These are phyloP conservation scores for Drosophila putrida DNA, from an alignment of 2,888 invertebrate genomes.

Conservation along the genomic window DNA sequence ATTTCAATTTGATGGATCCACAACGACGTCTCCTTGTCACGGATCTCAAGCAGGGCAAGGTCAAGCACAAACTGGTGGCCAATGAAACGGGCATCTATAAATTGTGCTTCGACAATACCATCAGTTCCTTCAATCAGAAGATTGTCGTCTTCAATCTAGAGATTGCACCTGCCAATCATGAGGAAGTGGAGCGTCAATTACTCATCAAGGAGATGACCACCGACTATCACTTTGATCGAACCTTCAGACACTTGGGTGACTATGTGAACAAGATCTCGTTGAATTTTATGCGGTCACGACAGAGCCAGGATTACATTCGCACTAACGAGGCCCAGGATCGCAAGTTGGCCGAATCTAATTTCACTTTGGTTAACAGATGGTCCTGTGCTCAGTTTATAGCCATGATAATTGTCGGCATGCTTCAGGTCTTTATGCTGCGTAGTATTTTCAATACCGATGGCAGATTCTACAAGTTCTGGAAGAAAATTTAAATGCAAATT, in stretches of 20 bases:
- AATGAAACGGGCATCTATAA: slow-evolving; percentile 90
- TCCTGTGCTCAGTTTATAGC: slow-evolving; percentile 90
- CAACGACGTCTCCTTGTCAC: slow-evolving; percentile 88
- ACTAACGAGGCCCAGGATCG: slow-evolving; percentile 93
- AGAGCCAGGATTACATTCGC: slow-evolving; percentile 90
- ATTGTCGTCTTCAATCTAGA: slow-evolving; percentile 93
- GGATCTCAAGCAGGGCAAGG: slow-evolving; percentile 88
- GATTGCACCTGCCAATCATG: slow-evolving; percentile 87
- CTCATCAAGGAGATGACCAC: slow-evolving; percentile 84
- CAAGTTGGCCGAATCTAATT: slow-evolving; percentile 92
- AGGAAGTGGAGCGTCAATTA: slow-evolving; percentile 85
- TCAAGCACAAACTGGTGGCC: slow-evolving; percentile 87
- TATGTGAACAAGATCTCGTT: slow-evolving; percentile 88
- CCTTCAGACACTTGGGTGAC: slow-evolving; percentile 88
- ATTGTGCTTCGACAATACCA: slow-evolving; percentile 95
- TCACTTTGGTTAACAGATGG: slow-evolving; percentile 92
- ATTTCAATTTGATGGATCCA: slow-evolving; percentile 90
- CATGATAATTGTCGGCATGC: slow-evolving; percentile 90
- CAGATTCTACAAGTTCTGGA: slow-evolving; percentile 81
- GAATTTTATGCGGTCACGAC: slow-evolving; percentile 87
- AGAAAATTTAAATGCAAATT: slow-evolving; percentile 44
- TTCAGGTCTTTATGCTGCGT: slow-evolving; percentile 92
- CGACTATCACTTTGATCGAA: slow-evolving; percentile 87
- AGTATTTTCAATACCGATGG: slow-evolving; percentile 90
- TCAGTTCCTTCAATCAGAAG: slow-evolving; percentile 92